Evolutionary conservation across 2,888 invertebrate species (phyloP), one percentile per base, ranked within the genome.

Genomic region (Eristalinus sepulchralis): DNA sequence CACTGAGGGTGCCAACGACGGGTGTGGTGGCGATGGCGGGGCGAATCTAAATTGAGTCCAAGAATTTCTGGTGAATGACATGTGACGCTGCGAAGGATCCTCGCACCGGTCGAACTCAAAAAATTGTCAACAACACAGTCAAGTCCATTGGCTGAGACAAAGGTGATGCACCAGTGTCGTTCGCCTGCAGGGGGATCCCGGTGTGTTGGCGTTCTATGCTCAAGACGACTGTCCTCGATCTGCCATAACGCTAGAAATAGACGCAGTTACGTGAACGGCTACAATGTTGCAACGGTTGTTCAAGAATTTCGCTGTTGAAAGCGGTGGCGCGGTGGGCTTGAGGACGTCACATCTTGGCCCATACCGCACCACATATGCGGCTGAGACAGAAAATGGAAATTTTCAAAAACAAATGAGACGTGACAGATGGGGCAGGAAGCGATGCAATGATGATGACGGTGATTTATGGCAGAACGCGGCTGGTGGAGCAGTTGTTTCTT

Each of bases 41-140:
- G 6, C 47, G 47, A n/a, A 17, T 47, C 66, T 55, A 76, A 67
- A 84, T 84, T 80, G 62, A 71, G 84, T 80, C 62, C 64, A 76
- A 71, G 80, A 84, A 84, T 84, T 76, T 76, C 67, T 76, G 71
- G 47, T 66, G 76, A 75, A 79, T 75, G 79, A 79, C 79, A 84
- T 60, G 60, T 63, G 78, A 71, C 59, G 78, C 78, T 47, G 13
- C 36, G 60, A 71, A 79, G 39, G 70, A 80, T 68, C 47, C 62
- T n/a, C 47, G 0, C n/a, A 1, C 17, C 17, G 5, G n/a, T 5
- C 47, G 8, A 4, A 1, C 47, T 1, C 6, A 5, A 27, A 27
- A 27, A n/a, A 6, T 47, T 2, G 1, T 3, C 47, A 6, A 17
- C 2, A 17, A 47, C 47, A 77, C 17, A 71, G 13, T 70, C n/a